A percentile compares a stretch with the other conserved stretches of the same genome.
Evolutionary conservation across 2,888 invertebrate species (phyloP).

Genomic region (Drepanosiphum platanoidis): DNA sequence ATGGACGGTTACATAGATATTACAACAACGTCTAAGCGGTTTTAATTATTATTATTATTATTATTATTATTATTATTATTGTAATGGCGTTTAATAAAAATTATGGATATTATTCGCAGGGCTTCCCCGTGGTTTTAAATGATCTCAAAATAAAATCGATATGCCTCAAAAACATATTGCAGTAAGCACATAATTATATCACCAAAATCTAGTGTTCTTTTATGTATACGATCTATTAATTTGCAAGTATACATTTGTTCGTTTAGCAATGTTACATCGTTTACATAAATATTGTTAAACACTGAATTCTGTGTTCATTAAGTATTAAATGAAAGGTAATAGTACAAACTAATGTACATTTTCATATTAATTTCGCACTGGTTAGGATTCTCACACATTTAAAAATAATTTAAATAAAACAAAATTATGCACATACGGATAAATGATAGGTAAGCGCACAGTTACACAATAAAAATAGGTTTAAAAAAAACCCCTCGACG

Average conservation of each 20-base stretch:
- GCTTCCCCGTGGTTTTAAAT: background rate
- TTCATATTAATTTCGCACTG: background rate
- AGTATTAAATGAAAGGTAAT: background rate
- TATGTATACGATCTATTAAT: background rate
- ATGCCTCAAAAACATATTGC: background rate
- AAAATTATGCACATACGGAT: background rate
- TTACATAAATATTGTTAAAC: background rate
- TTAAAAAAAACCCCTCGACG: too few species aligned
- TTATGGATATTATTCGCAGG: background rate
- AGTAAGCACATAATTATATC: background rate
- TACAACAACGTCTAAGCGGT: background rate
- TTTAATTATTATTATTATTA: background rate
- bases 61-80: background rate
- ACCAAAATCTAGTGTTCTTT: background rate
- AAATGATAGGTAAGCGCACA: background rate
- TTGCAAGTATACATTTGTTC: too few species aligned
- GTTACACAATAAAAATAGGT: too few species aligned
- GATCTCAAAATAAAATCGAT: slow-evolving; percentile 1
- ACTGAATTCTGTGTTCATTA: background rate
- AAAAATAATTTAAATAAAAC: too few species aligned
- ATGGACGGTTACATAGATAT: too few species aligned
- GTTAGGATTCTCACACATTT: background rate
- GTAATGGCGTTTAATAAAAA: background rate
- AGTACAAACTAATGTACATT: background rate
- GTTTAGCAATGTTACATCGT: background rate